Evolutionary conservation across 2,797 vertebrate species (phyloP).

Genomic region (Cuculus canorus): DNA sequence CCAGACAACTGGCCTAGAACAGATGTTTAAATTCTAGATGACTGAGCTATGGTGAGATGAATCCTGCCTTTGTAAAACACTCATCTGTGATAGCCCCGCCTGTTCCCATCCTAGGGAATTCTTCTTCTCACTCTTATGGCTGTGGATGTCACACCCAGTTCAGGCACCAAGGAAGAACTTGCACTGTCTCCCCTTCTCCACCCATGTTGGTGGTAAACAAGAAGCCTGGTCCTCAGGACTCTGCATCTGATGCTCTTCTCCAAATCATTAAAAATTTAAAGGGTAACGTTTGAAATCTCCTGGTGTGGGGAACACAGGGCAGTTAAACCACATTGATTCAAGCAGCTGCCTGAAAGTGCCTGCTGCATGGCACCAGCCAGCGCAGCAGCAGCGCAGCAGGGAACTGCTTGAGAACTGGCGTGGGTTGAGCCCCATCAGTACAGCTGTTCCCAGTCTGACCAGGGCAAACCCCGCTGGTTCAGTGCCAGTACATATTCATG

Average conservation of each 20-base stretch:
- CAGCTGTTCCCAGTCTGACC: background rate
- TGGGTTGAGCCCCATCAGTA: background rate
- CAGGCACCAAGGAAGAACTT: background rate
- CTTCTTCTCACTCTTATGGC: background rate
- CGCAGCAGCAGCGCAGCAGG: background rate
- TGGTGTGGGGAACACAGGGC: background rate
- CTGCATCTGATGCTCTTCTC: background rate
- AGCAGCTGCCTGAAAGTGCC: background rate
- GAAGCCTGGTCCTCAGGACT: background rate
- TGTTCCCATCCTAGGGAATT: background rate
- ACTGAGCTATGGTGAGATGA: background rate
- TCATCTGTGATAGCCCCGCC: background rate
- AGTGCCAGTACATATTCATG: background rate
- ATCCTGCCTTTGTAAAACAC: background rate
- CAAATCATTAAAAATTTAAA: background rate
- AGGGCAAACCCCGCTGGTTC: background rate
- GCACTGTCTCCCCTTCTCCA: background rate
- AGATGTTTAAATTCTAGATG: background rate
- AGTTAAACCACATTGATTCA: background rate
- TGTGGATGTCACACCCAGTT: background rate
- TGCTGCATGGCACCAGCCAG: background rate
- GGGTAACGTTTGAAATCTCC: background rate
- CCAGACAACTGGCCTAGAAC: background rate
- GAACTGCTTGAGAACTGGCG: no score
- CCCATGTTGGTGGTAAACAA: accelerated